Base-by-base conservation (phyloP, 23 tunicate species). In the Trididemnum clinides region DNA sequence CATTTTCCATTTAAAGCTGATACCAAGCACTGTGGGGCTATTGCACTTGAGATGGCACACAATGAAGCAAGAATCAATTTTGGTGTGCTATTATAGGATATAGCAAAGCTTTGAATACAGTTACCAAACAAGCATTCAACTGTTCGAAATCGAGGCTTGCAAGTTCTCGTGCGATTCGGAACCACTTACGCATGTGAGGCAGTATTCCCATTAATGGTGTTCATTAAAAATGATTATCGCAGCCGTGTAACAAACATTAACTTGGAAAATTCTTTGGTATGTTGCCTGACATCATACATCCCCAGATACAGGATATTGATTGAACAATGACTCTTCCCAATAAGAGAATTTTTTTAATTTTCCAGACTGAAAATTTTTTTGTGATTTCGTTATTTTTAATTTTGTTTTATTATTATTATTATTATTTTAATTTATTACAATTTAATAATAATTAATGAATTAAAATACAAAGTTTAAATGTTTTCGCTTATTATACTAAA, bases 101-200 rank as follows among this genome's bases (percentile, higher is more conserved):
- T 50, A 50, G 57, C 57, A 50, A 50, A 64, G 72, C 21, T 64
- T 64, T 64, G 72, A 23, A 64, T 64, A 64, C 72, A 64, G 72
- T 64, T 64, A 64, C 72, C 72, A 64, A 64, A 64, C 72, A 64
- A 64, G 72, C 26, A 64, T 64, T 64, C 72, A 64, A 22, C 72
- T 20, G 57, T 23, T 26, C 10, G 57, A 23, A 71, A 71, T 71
- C 78, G 78, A 71, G 78, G 57, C 26, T 71, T 71, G 78, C 78
- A 71, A 71, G 78, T 26, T 71, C 57, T 71, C 28, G 78, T 71
- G 78, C 78, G 78, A 71, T 71, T 26, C 78, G 78, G 78, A 71
- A 71, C 78, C 50, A 71, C 78, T 71, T 71, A 71, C 78, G 78
- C 28, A 71, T 71, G 78, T 71, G 78, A 71, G 78, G 78, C 78